phyloP scores from a whole-genome alignment of 2,113 vertebrate genomes.

The Hylia prasina region DNA sequence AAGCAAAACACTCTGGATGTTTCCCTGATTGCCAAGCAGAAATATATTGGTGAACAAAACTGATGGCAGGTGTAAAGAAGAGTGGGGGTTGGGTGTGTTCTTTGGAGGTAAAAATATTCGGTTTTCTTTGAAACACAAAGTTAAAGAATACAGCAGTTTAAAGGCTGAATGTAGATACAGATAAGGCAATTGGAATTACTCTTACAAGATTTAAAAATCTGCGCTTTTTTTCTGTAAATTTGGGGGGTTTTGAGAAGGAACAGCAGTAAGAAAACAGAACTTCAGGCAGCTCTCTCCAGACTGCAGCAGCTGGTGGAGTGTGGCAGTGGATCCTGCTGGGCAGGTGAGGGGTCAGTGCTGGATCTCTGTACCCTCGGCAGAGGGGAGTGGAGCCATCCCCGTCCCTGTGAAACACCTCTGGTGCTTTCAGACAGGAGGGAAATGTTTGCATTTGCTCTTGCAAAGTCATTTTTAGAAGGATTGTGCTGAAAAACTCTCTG shows the following conservation, averaged over 20 bases:
- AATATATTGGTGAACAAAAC: not conserved
- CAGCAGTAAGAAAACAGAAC: rapidly evolving
- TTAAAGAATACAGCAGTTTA: not conserved
- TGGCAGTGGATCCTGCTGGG: not conserved
- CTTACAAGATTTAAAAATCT: not conserved
- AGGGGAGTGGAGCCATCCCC: not conserved
- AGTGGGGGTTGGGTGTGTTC: not conserved
- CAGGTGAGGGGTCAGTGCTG: not conserved
- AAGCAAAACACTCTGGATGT: not conserved
- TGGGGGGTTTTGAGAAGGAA: not conserved
- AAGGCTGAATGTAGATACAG: not conserved
- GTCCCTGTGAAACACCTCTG: not conserved
- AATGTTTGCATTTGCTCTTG: not conserved
- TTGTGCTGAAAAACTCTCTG: not conserved
- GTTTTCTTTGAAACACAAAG: not conserved
- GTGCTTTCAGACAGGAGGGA: not conserved
- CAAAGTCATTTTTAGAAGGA: not conserved
- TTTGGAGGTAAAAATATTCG: not conserved
- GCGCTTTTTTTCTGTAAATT: not conserved
- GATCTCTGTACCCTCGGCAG: not conserved
- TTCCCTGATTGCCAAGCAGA: not conserved
- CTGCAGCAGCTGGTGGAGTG: not conserved
- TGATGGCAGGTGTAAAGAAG: not conserved
- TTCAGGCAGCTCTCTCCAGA: not conserved
- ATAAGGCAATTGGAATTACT: not conserved